phyloP scores from a whole-genome alignment of 2,797 vertebrate genomes.

The Darevskia mixta region DNA sequence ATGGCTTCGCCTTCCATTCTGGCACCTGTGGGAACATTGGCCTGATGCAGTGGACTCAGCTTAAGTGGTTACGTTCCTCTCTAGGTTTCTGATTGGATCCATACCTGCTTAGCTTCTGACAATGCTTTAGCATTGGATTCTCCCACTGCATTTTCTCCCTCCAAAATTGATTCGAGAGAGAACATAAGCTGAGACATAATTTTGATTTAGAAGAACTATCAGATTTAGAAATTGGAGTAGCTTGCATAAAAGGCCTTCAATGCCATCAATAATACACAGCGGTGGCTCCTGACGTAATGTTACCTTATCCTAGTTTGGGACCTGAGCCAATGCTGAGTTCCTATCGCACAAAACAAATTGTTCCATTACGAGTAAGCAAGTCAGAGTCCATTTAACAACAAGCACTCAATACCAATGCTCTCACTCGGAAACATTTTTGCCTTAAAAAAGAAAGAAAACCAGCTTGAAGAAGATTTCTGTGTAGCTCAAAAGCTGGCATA shows the following conservation, averaged over 20 bases:
- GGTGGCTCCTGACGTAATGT: slow-evolving; percentile 21
- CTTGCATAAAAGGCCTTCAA: slow-evolving; percentile 11
- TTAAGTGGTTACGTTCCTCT: background rate
- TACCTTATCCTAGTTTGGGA: slow-evolving; percentile 21
- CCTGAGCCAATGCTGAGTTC: slow-evolving; percentile 6
- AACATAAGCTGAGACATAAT: slow-evolving; percentile 3
- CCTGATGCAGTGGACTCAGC: background rate
- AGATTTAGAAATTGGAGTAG: slow-evolving; percentile 28
- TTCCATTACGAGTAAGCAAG: background rate
- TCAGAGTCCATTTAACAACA: background rate
- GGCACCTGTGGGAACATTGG: background rate
- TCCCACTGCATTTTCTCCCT: background rate
- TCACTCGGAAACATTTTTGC: background rate
- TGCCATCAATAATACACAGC: slow-evolving; percentile 22
- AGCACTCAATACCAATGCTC: background rate
- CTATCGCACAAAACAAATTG: background rate
- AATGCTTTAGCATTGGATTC: background rate
- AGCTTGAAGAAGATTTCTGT: background rate
- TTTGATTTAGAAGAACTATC: slow-evolving; percentile 32
- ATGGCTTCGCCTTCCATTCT: background rate
- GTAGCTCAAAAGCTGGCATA: background rate
- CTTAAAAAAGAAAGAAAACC: background rate
- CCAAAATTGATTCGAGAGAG: background rate
- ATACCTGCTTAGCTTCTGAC: background rate
- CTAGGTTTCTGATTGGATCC: background rate